Conservation (phyloP, 1,140 invertebrate species). For the Rhizoglyphus robini region DNA sequence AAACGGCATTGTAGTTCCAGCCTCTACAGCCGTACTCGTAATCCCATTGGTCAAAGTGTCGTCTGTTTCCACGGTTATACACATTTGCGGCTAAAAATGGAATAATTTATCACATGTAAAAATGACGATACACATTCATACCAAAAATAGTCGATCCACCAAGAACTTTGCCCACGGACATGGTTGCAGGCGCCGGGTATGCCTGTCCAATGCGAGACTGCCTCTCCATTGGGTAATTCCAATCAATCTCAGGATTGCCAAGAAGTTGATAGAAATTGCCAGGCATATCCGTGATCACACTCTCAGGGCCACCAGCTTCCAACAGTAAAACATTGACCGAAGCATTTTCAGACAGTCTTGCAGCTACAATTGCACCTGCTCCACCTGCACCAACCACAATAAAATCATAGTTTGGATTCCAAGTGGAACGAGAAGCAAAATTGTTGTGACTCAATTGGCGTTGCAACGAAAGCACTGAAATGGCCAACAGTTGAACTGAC, state of each 20-base stretch:
- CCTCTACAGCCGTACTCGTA: conserved; percentile 42
- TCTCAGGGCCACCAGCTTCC: conserved; percentile 46
- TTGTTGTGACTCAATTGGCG: not conserved
- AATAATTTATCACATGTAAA: too few relatives aligned
- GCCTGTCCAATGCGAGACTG: conserved; percentile 1
- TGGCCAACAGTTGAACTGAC: too few relatives aligned
- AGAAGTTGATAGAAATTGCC: conserved; percentile 30
- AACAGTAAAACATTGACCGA: conserved; percentile 48
- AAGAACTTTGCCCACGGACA: conserved; percentile 27
- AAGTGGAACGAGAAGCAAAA: not conserved
- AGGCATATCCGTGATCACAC: conserved; percentile 20
- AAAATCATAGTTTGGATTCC: conserved; percentile 20
- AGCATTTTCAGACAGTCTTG: conserved; percentile 35
- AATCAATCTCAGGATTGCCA: conserved; percentile 28
- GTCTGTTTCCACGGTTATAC: conserved; percentile 65
- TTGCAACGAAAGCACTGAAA: conserved; percentile 9
- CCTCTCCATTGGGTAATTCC: conserved; percentile 27
- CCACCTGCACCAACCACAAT: conserved; percentile 24
- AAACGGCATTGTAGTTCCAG: conserved; percentile 56
- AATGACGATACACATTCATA: too few relatives aligned
- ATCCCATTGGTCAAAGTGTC: conserved; percentile 79
- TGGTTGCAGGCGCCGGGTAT: not conserved
- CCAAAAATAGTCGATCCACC: too few relatives aligned
- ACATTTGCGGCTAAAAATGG: too few relatives aligned
- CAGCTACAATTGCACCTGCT: conserved; percentile 21